Conservation (phyloP, 2,888 invertebrate species). For the Dryobota labecula region DNA sequence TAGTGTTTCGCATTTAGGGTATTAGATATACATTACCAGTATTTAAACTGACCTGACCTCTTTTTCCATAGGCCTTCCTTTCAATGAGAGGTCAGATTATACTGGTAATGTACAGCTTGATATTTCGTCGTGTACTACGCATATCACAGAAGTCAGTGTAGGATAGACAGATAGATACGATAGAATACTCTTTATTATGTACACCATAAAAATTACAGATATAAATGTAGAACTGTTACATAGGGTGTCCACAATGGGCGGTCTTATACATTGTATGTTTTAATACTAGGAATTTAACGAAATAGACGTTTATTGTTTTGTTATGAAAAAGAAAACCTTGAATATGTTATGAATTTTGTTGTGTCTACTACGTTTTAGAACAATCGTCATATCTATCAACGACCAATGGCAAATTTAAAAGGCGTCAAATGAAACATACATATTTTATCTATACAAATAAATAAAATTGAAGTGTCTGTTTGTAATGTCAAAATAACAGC, state of each 20-base stretch:
- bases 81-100: neutral
- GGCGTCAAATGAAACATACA: neutral
- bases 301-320: slow-evolving; percentile 21
- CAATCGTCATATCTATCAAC: neutral
- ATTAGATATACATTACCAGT: neutral
- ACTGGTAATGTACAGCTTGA: neutral
- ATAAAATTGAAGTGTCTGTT: no score
- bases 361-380: slow-evolving; percentile 12
- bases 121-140: neutral
- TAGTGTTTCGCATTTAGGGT: no score
- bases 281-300: slow-evolving; percentile 34
- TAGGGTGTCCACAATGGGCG: no score
- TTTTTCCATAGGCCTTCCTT: no score
- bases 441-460: no score
- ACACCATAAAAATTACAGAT: no score
- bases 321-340: slow-evolving; percentile 6
- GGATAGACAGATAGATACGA: no score
- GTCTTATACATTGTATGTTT: slow-evolving; percentile 39
- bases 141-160: slow-evolving; percentile 17
- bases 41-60: neutral
- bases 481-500: no score
- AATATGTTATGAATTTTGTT: slow-evolving; percentile 8
- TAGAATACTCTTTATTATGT: no score
- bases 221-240: no score
- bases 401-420: neutral